Conservation (phyloP, 1,140 invertebrate species). For the Drosophila chauvacae region DNA sequence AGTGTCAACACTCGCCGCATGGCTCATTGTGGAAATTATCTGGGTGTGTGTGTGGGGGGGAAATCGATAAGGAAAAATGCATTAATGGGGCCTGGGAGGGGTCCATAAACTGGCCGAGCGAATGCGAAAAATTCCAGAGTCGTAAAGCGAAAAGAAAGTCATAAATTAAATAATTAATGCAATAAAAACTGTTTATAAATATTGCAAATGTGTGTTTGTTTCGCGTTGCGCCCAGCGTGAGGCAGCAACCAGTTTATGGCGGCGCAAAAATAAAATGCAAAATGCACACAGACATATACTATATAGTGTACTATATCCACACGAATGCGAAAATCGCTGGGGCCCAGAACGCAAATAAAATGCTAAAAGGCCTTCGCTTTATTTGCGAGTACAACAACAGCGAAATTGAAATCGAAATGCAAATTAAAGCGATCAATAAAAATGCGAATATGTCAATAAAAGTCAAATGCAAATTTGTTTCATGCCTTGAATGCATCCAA, state of each 20-base stretch:
- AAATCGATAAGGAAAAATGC: conserved; percentile 43
- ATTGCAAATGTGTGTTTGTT: conserved; percentile 58
- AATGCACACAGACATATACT: conserved; percentile 17
- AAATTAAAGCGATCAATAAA: conserved; percentile 83
- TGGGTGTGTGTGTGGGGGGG: not conserved
- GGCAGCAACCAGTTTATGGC: conserved; percentile 69
- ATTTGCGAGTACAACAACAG: conserved; percentile 60
- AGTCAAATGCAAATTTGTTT: conserved; percentile 77
- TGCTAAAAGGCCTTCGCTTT: conserved; percentile 61
- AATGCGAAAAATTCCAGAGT: conserved; percentile 61
- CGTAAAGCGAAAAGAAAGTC: conserved; percentile 76
- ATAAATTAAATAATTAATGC: conserved; percentile 82
- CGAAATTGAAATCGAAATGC: conserved; percentile 71
- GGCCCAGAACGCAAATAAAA: conserved; percentile 42
- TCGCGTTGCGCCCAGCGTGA: conserved; percentile 55
- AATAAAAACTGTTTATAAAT: conserved; percentile 76
- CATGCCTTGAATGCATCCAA: conserved; percentile 48
- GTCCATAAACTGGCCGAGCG: conserved; percentile 29
- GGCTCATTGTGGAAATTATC: conserved; percentile 43
- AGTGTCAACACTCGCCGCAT: conserved; percentile 24
- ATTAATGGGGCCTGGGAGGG: conserved; percentile 19
- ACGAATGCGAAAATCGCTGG: conserved; percentile 26
- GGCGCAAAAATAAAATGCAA: conserved; percentile 32
- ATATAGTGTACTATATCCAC: conserved; percentile 4
- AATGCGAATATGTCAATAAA: conserved; percentile 82